A percentile compares a stretch with the other conserved stretches of the same genome.
Conservation (phyloP, 1,140 invertebrate species). For the Idris sp. region DNA sequence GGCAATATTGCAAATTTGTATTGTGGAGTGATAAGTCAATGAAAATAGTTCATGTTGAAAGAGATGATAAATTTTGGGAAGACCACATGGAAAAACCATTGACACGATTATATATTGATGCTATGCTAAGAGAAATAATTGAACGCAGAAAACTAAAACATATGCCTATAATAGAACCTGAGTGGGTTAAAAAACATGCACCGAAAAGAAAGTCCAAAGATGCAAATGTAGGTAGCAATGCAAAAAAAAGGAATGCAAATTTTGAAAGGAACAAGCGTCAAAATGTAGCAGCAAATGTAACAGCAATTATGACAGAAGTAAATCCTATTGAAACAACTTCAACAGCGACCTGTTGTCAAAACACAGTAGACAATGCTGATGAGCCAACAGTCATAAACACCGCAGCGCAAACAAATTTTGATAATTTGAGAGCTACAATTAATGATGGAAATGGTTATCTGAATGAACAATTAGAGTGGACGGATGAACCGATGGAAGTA, state of each 20-base stretch:
- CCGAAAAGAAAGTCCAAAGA: not conserved
- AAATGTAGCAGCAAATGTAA: too few relatives aligned
- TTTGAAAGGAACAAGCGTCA: too few relatives aligned
- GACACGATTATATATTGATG: too few relatives aligned
- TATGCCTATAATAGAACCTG: conserved; percentile 6
- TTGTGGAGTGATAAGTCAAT: conserved; percentile 39
- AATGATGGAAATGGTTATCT: not conserved
- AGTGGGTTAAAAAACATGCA: conserved; percentile 6
- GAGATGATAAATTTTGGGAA: conserved; percentile 2
- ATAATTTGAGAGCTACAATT: too few relatives aligned
- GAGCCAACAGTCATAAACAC: too few relatives aligned
- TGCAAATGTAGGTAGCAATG: not conserved
- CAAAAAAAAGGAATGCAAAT: not conserved
- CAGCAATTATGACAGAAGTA: too few relatives aligned
- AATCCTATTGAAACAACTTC: too few relatives aligned
- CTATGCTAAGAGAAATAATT: conserved; percentile 5
- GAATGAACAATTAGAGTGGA: conserved; percentile 1
- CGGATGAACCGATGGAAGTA: not conserved
- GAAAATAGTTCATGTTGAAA: conserved; percentile 29
- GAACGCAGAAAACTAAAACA: conserved; percentile 2
- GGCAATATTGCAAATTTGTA: conserved; percentile 52
- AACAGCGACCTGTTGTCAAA: too few relatives aligned
- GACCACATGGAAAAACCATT: conserved; percentile 1
- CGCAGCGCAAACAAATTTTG: not conserved
- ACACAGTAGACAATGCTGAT: too few relatives aligned